Evolutionary conservation across 2,113 vertebrate genomes (phyloP), one percentile per base, ranked within the genome.

Genomic region (Mormoops blainvillei): DNA sequence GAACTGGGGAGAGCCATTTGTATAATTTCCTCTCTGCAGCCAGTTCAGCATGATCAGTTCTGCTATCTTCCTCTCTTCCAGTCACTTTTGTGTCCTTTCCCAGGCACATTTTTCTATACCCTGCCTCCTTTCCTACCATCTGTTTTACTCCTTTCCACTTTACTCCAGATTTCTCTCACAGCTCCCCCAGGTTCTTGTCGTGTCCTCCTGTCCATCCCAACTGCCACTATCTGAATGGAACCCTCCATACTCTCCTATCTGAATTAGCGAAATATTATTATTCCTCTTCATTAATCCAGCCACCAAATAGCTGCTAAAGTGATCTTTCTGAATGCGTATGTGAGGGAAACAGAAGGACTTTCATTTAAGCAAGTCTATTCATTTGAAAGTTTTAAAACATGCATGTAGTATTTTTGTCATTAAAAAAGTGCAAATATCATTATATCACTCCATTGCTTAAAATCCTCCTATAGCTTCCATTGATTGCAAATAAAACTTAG

Each of bases 121-220:
- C 48, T 81, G 38, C 50, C 58, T 97, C 50, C 52, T 63, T 94
- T 80, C 26, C 84, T 81, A 70, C 58, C 28, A 52, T 36, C 24
- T 67, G 38, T n/a, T 78, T 83, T 54, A 33, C 16, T 43, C 18
- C 70, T 86, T 89, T 86, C 56, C 38, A 76, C 36, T 48, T 94
- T 71, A 68, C 20, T 89, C 73, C 36, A 70, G 85, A 86, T 54
- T 94, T 91, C 45, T 92, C 87, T 76, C 92, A 92, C 20, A 73
- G 58, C 48, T 36, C 16, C 50, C 4, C 54, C 33, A 78, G n/a
- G 61, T 89, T 87, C 48, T 76, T 77, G 43, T 73, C 68, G 74
- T 48, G 13, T 36, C 16, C 68, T 71, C 14, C 19, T 70, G 61
- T 71, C n/a, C 52, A 71, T 52, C 33, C 28, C 33, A n/a, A 68